Evolutionary conservation across 2,113 vertebrate genomes (phyloP), one percentile per base, ranked within the genome.

Genomic region (Callipepla squamata): DNA sequence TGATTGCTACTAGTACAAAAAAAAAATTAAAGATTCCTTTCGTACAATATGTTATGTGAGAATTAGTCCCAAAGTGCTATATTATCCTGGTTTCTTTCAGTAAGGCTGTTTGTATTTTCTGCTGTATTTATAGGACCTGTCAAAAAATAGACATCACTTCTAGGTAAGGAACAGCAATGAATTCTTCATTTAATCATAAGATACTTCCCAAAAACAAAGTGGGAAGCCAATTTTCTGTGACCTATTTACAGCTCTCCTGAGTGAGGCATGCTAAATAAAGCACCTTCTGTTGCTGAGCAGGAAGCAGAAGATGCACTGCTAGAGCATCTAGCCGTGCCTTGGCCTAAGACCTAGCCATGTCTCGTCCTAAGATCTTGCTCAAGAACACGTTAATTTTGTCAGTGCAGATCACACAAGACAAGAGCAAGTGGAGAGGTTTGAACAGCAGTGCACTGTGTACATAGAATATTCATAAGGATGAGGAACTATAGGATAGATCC

Each of bases 231-330:
- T 90, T 80, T 94, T 85, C 85, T 80, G 48, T 94, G 94, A 86
- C 94, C 92, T 87, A 84, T 79, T 95, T 94, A 85, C 65, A 88
- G 44, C 53, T 92, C 25, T 45, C 19, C 30, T 78, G 81, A 85
- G 92, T 77, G 42, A 93, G 38, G 11, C 26, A 50, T 89, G 89
- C 80, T 95, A 91, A 93, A 90, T 90, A 90, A 94, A 95, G 69
- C 32, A 53, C 21, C 7, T 83, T 91, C 69, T 81, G 93, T 90
- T 94, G 82, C 81, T 96, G 92, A 73, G 58, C 45, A 45, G 69
- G 53, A 90, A 92, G 76, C 69, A 72, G 82, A 53, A 91, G 30
- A 53, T 77, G 53, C 47, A 50, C 1, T 85, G 47, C 17, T 55
- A 72, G 50, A 63, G 91, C 61, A 82, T 20, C 53, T 66, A 28